A percentile compares a stretch with the other conserved stretches of the same genome.
Evolutionary conservation across 2,113 vertebrate species (phyloP).

Genomic region (Catharus minimus): DNA sequence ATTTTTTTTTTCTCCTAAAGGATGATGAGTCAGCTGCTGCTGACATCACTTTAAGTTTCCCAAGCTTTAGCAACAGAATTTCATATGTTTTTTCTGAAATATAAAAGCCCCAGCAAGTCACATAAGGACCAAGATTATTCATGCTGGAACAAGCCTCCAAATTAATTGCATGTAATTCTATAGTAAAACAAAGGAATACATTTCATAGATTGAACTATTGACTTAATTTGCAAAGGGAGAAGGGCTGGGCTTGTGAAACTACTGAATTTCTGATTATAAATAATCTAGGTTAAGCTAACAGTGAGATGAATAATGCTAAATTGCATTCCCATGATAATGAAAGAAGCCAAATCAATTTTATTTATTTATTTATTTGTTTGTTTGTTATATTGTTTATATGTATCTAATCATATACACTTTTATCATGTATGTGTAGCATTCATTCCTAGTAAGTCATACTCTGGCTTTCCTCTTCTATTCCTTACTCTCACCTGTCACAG

Average conservation of each 20-base stretch:
- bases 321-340: neutral
- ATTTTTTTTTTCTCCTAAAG: neutral
- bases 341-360: neutral
- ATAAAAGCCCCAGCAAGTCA: neutral
- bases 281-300: neutral
- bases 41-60: neutral
- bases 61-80: neutral
- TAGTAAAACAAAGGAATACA: neutral
- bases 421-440: neutral
- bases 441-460: neutral
- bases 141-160: neutral
- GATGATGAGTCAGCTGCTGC: neutral
- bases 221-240: neutral
- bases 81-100: neutral
- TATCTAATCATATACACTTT: neutral
- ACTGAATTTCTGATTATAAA: neutral
- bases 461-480: neutral
- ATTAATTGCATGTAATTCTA: neutral
- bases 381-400: no score
- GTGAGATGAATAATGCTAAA: neutral
- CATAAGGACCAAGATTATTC: neutral
- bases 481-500: neutral
- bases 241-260: neutral
- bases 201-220: neutral
- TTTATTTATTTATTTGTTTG: no score